Base-by-base conservation (phyloP, 1,140 invertebrate species). In the Linepithema humile region DNA sequence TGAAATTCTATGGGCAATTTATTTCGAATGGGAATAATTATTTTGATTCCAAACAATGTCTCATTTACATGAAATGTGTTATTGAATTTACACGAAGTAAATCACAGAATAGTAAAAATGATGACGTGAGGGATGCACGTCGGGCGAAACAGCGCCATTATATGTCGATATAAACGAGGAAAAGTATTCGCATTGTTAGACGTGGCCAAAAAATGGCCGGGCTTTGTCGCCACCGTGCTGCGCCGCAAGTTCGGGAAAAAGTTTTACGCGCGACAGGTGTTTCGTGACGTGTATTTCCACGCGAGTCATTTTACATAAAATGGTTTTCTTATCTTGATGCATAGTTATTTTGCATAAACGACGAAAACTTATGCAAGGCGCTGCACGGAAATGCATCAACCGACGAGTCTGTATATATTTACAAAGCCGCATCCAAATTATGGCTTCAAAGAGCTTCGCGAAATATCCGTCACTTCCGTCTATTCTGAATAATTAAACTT, bases 181-280 rank as follows among this genome's bases (percentile, higher is more conserved):
- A 80, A 88, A 67, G 65, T 85, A 87, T 73, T 75, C 82, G 83
- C 78, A 55, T 45, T 82, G 82, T 78, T 84, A 82, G 87, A 78
- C 75, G 67, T 55, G 60, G 53, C 77, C 83, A 69, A 85, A 82
- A 67, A 82, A 83, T 86, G 60, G 82, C 40, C 38, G 48, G 64
- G 50, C 75, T 80, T 80, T 70, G 75, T 80, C 75, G 70, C 38
- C 10, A 23, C 35, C 64, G 50, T 55, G 48, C 35, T 43, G 35
- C 23, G 75, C 64, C 75, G n/a, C n/a, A 80, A 57, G 38, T 48
- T 57, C 26, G 64, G 45, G 75, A 80, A 80, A 80, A 80, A 80
- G 70, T 82, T 89, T 84, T 82, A 80, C 87, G 50, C 60, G 84
- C 72, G 85, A 86, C 85, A 83, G 85, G 82, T 87, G 85, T 87